Evolutionary conservation across 2,113 vertebrate species (phyloP), one percentile per base, ranked within the genome.

Genomic region (Percina caprodes): DNA sequence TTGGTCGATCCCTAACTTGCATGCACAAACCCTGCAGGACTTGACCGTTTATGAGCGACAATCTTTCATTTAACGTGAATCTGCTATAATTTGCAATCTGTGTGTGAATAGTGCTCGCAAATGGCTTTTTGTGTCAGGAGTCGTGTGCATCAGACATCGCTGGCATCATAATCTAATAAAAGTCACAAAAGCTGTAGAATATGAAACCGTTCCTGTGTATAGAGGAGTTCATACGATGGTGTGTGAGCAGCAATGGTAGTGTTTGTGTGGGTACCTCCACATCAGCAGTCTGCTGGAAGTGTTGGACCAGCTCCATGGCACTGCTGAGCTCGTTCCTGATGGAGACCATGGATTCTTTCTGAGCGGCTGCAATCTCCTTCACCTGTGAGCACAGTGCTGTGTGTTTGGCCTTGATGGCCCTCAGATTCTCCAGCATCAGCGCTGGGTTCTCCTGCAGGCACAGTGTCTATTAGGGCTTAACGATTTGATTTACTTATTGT

Each of bases 351-450:
- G 94, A 95, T 26, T 96, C 93, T 59, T 92, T 95, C 88, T 97
- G 97, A 46, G 96, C 96, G 0, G 1, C 18, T 19, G 90, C 88
- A 23, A 97, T 87, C 24, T 93, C 87, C 56, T 95, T 93, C 91
- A 97, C 83, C 85, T 94, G 94, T 0, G 60, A 24, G n/a, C 93
- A 95, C 80, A 99, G 91, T 0, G 56, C 84, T 10, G 94, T 91
- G 68, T 98, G 97, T 13, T 94, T 96, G 46, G 94, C 94, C 83
- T 97, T 99, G 84, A 98, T 82, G 14, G 72, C 69, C 0, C 90
- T 92, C 10, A 99, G 89, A 65, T 95, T 95, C 71, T 97, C 95
- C 92, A 99, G 72, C 56, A 99, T 86, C 82, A 94, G 86, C 18
- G 92, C 77, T 1, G 96, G 95, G 74, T 97, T 97, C 68, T 96